Evolutionary conservation across 2,797 vertebrate genomes (phyloP), one percentile per base, ranked within the genome.

Genomic region (Clarias fuscus): DNA sequence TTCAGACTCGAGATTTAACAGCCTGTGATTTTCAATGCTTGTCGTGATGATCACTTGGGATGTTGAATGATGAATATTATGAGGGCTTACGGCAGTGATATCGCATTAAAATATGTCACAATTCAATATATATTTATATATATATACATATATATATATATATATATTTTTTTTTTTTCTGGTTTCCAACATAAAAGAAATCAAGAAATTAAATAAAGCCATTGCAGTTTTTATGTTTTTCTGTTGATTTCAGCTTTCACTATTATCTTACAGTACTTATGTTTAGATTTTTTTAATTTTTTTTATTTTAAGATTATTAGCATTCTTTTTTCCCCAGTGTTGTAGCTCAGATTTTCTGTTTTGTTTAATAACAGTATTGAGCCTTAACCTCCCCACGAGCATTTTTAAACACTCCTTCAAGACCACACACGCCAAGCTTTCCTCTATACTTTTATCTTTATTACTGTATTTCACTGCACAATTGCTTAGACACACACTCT

Each of bases 381-480:
- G 37, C 68, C 61, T 76, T 73, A 86, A 86, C 43, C 75, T 77
- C 65, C 17, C 72, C 73, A 65, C 59, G 33, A 78, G 76, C 11
- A 30, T 82, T 56, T 33, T 67, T 27, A 77, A 33, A 81, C 82
- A 78, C 80, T 84, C 85, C 72, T 88, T 71, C n/a, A 15, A 82
- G 89, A 89, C 88, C 88, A 88, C 86, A 88, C 85, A 37, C 82
- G 40, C 53, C 33, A 62, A 20, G 53, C 76, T 77, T 61, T n/a
- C 30, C 40, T 43, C 15, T 37, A 0, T 59, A 83, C 27, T 85
- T 88, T 85, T 84, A 30, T 78, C 80, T 85, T 77, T 77, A 84
- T 56, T 76, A 72, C 40, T 90, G 80, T 79, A 77, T 85, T 33
- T 70, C 27, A n/a, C 70, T 85, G 40, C n/a, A 53, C 40, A 67